Base-by-base conservation (phyloP, 1,140 invertebrate genomes). In the Oedothorax gibbosus region DNA sequence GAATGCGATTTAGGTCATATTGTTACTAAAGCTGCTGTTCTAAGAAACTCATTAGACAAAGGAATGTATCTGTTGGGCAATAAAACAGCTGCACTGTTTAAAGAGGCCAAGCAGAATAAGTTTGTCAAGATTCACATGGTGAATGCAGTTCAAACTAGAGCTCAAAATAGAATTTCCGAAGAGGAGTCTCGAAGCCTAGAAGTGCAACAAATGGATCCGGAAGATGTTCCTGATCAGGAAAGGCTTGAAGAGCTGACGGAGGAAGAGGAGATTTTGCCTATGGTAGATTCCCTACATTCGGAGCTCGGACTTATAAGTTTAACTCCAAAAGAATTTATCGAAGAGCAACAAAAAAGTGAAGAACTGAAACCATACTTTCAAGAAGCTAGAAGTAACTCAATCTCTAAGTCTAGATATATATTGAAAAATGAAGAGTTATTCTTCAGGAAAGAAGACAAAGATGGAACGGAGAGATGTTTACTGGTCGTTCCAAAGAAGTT, bases 41-140 rank as follows among this genome's bases (percentile, higher is more conserved):
- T 35, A 35, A 12, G n/a, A 53, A 60, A 77, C 14, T 62, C 49
- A 12, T 51, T 51, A 51, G 69, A 72, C 53, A 35, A 72, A 20
- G 69, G 69, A 51, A 53, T 10, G 53, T 72, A 72, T 15, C 51
- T 72, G 15, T 72, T n/a, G 69, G 69, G 69, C 49, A 72, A 72
- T 51, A 72, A 54, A 15, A 72, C 69, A 4, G 69, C 69, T 72
- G 49, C 49, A 54, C n/a, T 72, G 3, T n/a, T 72, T 72, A 15
- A 51, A 72, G 51, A 72, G 18, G 51, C 5, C 7, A 35, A 50
- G 14, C 7, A 50, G 49, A 69, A 35, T 12, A 15, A 12, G 20
- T 15, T n/a, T n/a, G 20, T 64, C 9, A 15, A 64, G 12, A 20
- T 14, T 7, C 20, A 35, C 35, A 66, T 66, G 64, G 20, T 35